Percentiles rank a stretch among this genome's conserved stretches.
Evolutionary conservation across 2,797 vertebrate species (phyloP).

Genomic region (Clarias laeviceps): DNA sequence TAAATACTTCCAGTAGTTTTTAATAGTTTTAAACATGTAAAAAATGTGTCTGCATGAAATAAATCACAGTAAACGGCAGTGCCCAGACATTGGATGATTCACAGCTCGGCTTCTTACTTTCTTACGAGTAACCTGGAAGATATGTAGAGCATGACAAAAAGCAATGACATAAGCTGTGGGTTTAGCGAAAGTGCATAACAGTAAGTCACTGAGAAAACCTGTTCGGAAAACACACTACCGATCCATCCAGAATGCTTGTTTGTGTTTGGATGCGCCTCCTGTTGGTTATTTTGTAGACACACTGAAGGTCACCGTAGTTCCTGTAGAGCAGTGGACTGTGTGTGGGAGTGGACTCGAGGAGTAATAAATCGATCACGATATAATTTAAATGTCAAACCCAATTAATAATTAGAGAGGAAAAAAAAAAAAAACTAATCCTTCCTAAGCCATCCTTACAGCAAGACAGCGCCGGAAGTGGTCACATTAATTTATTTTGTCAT

Average conservation of each 20-base stretch:
- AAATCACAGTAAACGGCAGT: too few species aligned
- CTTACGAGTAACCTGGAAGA: background rate
- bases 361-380: background rate
- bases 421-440: too few species aligned
- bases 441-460: background rate
- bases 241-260: background rate
- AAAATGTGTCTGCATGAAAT: too few species aligned
- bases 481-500: background rate
- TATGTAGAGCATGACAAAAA: background rate
- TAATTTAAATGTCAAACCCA: background rate
- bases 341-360: background rate
- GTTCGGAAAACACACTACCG: background rate
- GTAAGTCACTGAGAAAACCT: background rate
- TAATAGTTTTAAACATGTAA: too few species aligned
- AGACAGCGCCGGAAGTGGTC: background rate
- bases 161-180: background rate
- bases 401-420: background rate
- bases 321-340: background rate
- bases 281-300: background rate
- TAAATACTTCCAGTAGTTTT: too few species aligned
- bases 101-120: background rate
- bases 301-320: background rate
- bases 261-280: background rate
- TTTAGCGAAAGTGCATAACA: background rate
- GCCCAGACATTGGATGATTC: too few species aligned